These are phyloP conservation scores for Helicorthomorpha holstii DNA, from an alignment of 1,140 invertebrate species.

Conservation along the genomic window DNA sequence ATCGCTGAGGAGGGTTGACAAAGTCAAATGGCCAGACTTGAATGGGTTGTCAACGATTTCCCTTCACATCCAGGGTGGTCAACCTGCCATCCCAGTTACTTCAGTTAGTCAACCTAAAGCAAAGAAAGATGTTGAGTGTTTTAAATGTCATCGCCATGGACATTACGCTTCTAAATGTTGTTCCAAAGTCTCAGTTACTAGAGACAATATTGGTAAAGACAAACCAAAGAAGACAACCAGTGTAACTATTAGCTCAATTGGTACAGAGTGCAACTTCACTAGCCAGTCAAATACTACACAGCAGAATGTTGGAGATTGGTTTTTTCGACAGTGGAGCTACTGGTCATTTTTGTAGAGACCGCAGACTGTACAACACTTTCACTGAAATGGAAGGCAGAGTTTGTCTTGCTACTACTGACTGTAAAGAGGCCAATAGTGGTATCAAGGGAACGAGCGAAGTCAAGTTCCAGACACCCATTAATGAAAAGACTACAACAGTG, in stretches of 20 bases:
- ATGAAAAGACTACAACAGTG: neutral
- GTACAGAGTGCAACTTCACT: neutral
- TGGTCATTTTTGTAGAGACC: neutral
- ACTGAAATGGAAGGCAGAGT: neutral
- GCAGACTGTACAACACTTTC: neutral
- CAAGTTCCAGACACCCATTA: neutral
- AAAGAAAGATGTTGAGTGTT: too few relatives aligned
- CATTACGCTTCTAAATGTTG: too few relatives aligned
- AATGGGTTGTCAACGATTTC: too few relatives aligned
- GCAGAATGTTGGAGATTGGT: neutral
- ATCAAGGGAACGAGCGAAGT: neutral
- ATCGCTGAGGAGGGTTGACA: too few relatives aligned
- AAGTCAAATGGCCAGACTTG: too few relatives aligned
- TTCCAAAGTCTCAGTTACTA: too few relatives aligned
- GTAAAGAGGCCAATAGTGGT: neutral
- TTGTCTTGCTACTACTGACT: neutral
- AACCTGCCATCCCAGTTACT: too few relatives aligned
- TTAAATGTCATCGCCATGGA: too few relatives aligned
- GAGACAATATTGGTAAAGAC: too few relatives aligned
- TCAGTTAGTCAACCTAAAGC: too few relatives aligned
- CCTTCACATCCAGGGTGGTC: too few relatives aligned
- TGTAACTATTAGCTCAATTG: neutral
- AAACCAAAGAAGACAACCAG: neutral
- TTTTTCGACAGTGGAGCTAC: neutral
- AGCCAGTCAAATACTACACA: neutral